Evolutionary conservation across 2,888 invertebrate genomes (phyloP).

Genomic region (Parnassius orleans): DNA sequence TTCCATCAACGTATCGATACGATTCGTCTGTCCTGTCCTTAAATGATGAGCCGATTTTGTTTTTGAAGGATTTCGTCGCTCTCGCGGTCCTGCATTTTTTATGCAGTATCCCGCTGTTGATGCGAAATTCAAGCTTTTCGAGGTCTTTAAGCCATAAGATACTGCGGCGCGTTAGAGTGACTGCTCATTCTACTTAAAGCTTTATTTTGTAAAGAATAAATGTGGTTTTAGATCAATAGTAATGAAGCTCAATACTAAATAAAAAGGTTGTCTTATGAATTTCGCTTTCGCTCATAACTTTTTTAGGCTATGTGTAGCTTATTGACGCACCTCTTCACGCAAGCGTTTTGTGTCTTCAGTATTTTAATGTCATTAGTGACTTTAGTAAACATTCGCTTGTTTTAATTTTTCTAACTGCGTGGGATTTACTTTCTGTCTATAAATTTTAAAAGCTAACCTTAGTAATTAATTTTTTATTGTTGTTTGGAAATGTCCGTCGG

Average conservation of each 20-base stretch:
- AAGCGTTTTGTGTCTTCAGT: constrained; percentile 21
- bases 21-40: constrained; percentile 54
- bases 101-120: constrained; percentile 24
- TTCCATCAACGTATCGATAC: constrained; percentile 70
- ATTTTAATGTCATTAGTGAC: constrained; percentile 26
- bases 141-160: constrained; percentile 19
- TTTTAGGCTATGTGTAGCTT: constrained; percentile 21
- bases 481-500: too few relatives aligned
- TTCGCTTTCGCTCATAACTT: constrained; percentile 25
- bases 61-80: constrained; percentile 51
- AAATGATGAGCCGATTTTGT: constrained; percentile 53
- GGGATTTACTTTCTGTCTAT: background rate
- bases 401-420: constrained; percentile 16
- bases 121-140: constrained; percentile 24
- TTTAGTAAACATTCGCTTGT: constrained; percentile 12
- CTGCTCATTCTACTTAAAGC: background rate
- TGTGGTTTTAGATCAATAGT: background rate
- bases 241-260: background rate
- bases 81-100: constrained; percentile 39
- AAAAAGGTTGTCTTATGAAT: constrained; percentile 22
- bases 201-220: constrained; percentile 1
- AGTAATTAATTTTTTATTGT: too few relatives aligned
- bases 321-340: constrained; percentile 23
- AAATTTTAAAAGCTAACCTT: background rate
- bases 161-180: background rate